phyloP scores from a whole-genome alignment of 30 jellyfish, hydroid and myxozoan species.

The Aurelia sp. region DNA sequence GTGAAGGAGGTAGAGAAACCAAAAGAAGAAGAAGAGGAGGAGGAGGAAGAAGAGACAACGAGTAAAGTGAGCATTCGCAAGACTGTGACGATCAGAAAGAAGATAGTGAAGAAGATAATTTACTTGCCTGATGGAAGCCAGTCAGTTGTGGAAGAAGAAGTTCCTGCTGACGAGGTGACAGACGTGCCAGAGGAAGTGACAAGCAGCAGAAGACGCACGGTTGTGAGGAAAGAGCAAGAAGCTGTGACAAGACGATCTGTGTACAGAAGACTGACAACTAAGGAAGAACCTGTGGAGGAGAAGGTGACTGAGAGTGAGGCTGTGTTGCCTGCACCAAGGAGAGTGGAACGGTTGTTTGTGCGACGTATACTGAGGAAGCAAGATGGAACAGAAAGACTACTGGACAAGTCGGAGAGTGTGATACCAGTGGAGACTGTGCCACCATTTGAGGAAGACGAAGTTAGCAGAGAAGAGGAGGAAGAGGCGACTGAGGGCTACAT shows the following conservation, averaged over 20 bases:
- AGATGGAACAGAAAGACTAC: constrained; percentile 13
- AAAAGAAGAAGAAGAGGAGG: neutral
- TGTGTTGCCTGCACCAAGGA: constrained; percentile 19
- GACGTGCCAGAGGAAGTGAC: constrained; percentile 38
- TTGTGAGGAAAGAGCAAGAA: constrained; percentile 24
- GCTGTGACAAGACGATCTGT: constrained; percentile 18
- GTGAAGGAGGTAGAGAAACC: neutral
- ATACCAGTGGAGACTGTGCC: constrained; percentile 38
- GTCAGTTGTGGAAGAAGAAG: constrained; percentile 30
- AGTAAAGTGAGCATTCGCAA: neutral
- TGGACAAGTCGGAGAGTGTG: neutral
- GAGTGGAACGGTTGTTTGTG: constrained; percentile 82
- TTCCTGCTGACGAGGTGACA: constrained; percentile 9
- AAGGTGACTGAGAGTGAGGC: constrained; percentile 32
- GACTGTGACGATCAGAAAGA: neutral
- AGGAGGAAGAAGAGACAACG: neutral
- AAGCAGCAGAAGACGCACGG: neutral
- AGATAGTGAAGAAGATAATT: constrained; percentile 31
- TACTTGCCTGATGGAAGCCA: constrained; percentile 34
- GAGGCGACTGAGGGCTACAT: constrained; percentile 17
- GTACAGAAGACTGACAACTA: neutral
- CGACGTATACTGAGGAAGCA: constrained; percentile 73
- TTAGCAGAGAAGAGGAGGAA: constrained; percentile 4
- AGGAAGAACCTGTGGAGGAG: constrained; percentile 30
- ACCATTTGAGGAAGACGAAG: constrained; percentile 15